Evolutionary conservation across 2,113 vertebrate species (phyloP).

Genomic region (Perca schrenkii): DNA sequence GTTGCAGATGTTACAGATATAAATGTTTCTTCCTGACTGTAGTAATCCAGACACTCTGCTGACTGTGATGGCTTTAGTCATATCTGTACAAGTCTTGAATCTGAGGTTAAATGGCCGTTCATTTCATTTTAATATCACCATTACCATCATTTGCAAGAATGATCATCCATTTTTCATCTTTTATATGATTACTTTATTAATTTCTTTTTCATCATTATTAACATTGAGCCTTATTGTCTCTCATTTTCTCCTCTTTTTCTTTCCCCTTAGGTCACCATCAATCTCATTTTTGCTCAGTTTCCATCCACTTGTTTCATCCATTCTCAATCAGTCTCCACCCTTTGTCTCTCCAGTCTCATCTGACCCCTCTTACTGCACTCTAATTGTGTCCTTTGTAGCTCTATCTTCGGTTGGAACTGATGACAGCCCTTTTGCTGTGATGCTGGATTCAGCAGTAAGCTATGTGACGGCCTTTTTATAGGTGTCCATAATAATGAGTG

Average conservation of each 20-base stretch:
- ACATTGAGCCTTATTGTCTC: neutral
- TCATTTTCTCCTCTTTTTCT: conserved; percentile 18
- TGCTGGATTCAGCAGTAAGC: conserved; percentile 32
- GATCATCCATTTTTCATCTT: conserved; percentile 27
- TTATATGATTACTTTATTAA: neutral
- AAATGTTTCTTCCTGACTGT: conserved; percentile 22
- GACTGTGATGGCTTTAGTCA: conserved; percentile 18
- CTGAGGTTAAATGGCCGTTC: conserved; percentile 4
- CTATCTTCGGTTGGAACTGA: conserved; percentile 15
- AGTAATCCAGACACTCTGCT: conserved; percentile 21
- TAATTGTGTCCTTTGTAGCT: neutral
- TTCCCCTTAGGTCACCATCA: neutral
- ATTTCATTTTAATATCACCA: conserved; percentile 34
- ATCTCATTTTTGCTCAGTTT: conserved; percentile 24
- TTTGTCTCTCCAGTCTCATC: conserved; percentile 53
- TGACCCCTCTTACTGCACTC: conserved; percentile 31
- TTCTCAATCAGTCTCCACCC: conserved; percentile 39
- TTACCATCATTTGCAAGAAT: conserved; percentile 10
- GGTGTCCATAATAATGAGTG: conserved; percentile 20
- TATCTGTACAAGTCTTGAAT: conserved; percentile 12
- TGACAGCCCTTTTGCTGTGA: neutral
- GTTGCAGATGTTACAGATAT: conserved; percentile 29
- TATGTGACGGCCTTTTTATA: conserved; percentile 6
- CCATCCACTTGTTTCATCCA: conserved; percentile 30
- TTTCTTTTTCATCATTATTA: conserved; percentile 23